These are phyloP conservation scores for Lysiphlebus fabarum DNA, from an alignment of 1,140 invertebrate species.

Conservation along the genomic window DNA sequence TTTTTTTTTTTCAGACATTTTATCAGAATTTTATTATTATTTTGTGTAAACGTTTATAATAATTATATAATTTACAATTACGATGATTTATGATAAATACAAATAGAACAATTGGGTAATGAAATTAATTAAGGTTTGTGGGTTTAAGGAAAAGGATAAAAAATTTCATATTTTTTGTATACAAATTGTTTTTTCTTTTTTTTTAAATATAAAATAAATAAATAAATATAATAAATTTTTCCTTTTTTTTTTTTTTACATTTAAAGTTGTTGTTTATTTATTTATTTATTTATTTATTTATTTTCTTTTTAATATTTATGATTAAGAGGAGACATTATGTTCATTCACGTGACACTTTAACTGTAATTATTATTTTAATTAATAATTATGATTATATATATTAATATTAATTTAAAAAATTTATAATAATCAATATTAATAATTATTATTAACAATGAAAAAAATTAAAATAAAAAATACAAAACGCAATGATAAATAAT, in stretches of 20 bases:
- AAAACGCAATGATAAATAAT: no score
- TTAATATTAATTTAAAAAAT: no score
- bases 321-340: conserved; percentile 3
- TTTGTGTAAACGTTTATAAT: conserved; percentile 58
- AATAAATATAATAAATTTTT: background rate
- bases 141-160: conserved; percentile 38
- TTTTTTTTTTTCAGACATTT: conserved; percentile 50
- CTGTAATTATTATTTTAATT: no score
- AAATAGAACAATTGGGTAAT: conserved; percentile 52
- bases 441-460: no score
- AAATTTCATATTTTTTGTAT: conserved; percentile 17
- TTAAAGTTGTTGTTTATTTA: background rate
- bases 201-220: background rate
- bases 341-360: no score
- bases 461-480: no score
- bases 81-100: conserved; percentile 56
- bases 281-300: background rate
- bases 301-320: conserved; percentile 8
- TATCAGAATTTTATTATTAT: conserved; percentile 55
- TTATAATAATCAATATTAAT: no score
- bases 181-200: conserved; percentile 16
- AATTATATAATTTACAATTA: conserved; percentile 58
- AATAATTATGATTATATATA: no score
- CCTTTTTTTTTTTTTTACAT: background rate
- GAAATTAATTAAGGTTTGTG: conserved; percentile 16